These are phyloP conservation scores for Pseudopipra pipra DNA, from an alignment of 2,113 vertebrate genomes.

Conservation along the genomic window DNA sequence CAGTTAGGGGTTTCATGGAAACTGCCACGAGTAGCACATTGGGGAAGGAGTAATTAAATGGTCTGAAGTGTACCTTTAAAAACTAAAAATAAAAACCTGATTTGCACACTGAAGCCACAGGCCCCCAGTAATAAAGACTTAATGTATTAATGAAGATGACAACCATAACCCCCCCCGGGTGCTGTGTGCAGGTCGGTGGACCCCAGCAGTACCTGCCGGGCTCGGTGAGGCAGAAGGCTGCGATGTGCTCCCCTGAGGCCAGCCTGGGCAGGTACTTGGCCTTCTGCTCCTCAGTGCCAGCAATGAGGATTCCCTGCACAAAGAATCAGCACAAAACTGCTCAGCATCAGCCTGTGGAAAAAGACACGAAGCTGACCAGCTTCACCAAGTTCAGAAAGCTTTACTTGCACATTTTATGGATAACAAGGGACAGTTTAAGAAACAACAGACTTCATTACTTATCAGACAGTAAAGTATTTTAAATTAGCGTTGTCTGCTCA, in stretches of 20 bases:
- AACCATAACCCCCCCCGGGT: neutral
- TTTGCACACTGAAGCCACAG: accelerated
- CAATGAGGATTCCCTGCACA: slow-evolving; percentile 89
- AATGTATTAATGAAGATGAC: neutral
- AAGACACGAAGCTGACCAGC: neutral
- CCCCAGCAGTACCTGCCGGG: slow-evolving; percentile 82
- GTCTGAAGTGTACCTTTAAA: neutral
- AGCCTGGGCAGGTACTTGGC: slow-evolving; percentile 90
- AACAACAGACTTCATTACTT: neutral
- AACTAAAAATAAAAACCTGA: accelerated
- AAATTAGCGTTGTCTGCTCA: neutral
- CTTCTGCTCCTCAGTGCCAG: slow-evolving; percentile 93
- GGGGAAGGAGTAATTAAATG: neutral
- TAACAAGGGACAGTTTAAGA: neutral
- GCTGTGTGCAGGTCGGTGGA: neutral
- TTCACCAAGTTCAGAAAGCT: neutral
- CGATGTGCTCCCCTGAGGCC: slow-evolving; percentile 89
- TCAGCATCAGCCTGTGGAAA: neutral
- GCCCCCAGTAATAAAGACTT: neutral
- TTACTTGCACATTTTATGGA: neutral
- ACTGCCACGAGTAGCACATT: accelerated
- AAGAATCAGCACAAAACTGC: neutral
- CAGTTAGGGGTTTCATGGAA: neutral
- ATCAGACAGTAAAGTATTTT: neutral
- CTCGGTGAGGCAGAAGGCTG: slow-evolving; percentile 96